phyloP scores from a whole-genome alignment of 2,888 invertebrate genomes.

The Papilio protenor region DNA sequence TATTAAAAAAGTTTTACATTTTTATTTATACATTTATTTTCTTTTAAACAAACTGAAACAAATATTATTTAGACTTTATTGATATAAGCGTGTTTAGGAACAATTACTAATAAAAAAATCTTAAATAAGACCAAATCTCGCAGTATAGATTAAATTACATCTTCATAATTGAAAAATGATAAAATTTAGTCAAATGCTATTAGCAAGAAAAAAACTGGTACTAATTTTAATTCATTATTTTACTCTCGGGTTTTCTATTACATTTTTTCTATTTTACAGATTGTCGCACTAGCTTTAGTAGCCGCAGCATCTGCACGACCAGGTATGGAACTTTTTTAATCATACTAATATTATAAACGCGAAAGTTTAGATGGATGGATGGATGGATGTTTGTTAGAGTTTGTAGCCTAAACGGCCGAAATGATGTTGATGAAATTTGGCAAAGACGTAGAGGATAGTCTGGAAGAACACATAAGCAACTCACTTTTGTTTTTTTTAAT shows the following conservation, averaged over 20 bases:
- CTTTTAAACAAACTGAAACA: background rate
- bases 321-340: constrained; percentile 26
- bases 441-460: no score
- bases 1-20: background rate
- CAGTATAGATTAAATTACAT: no score
- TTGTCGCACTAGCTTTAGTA: constrained; percentile 33
- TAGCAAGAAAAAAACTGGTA: no score
- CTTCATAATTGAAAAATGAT: background rate
- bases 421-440: no score
- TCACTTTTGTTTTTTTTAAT: no score
- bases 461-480: no score
- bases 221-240: background rate
- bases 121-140: no score
- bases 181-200: background rate
- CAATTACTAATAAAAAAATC: no score
- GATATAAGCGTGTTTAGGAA: background rate
- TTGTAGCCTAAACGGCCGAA: no score
- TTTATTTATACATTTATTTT: background rate
- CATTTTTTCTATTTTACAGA: constrained; percentile 20
- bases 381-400: no score
- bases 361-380: no score
- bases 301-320: constrained; percentile 35
- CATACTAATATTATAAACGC: no score
- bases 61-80: background rate
- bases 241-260: background rate